Base-by-base conservation (phyloP, 2,888 invertebrate genomes). In the Dromius quadrimaculatus region DNA sequence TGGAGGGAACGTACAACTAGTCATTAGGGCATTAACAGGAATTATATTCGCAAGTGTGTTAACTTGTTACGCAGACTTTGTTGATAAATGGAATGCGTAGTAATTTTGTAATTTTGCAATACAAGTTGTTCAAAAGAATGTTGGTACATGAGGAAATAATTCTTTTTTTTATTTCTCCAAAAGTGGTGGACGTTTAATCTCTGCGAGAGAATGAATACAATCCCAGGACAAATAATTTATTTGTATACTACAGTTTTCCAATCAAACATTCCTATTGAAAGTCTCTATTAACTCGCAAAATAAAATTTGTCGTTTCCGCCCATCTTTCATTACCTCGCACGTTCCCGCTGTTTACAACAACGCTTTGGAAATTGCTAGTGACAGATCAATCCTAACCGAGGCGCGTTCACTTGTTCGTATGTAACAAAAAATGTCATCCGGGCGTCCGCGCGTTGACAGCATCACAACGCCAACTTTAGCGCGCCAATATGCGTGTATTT, bases 11-110 rank as follows among this genome's bases (percentile, higher is more conserved):
- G 72, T 74, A 74, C 76, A 78, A 78, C 81, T 79, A 80, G 80
- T 80, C 81, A 80, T 81, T 81, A 81, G 79, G 79, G 80, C 79
- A 81, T 81, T 81, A 75, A 78, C 80, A 77, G 77, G 81, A 81
- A 81, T 81, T 81, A 81, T 81, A 81, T 81, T 80, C 36, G 36
- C 59, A 19, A 59, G 34, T 59, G 65, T 36, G 50, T 36, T 47
- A 64, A 64, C 64, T 64, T 64, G 64, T 64, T 64, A 64, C 64
- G 50, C 20, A 23, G 50, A 50, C 22, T 34, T 66, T 23, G 36
- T 22, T 65, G 36, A 50, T 65, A 65, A 65, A 65, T 65, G 65
- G 50, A 65, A 65, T 50, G 64, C 47, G 45, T 64, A 64, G 47
- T 47, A 36, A 36, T n/a, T 36, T 11, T n/a, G 2, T 3, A 36